Evolutionary conservation across 2,888 invertebrate species (phyloP).

Genomic region (Andrena praecox): DNA sequence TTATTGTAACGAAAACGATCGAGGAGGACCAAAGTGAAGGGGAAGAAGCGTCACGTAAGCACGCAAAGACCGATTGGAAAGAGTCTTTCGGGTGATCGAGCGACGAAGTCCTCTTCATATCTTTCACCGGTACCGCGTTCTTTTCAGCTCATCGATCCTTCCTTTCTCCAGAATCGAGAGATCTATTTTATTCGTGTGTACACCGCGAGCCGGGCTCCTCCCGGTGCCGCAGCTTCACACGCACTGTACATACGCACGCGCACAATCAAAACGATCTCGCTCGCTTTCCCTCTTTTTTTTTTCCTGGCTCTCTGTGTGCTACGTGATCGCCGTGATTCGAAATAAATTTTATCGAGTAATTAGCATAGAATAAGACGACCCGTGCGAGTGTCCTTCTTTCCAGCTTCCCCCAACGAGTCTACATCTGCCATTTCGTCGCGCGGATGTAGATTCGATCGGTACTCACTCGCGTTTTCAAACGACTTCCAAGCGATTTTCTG

Average conservation of each 20-base stretch:
- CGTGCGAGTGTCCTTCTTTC: constrained; percentile 50
- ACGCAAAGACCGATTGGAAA: constrained; percentile 41
- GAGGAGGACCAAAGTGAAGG: not conserved
- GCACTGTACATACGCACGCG: constrained; percentile 51
- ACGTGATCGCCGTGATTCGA: constrained; percentile 45
- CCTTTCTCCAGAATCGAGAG: constrained; percentile 1
- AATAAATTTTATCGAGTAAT: constrained; percentile 63
- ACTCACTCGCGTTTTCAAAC: not conserved
- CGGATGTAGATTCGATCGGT: not conserved
- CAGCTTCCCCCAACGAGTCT: constrained; percentile 11
- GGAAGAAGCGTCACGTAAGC: constrained; percentile 41
- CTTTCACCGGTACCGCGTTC: too few relatives aligned
- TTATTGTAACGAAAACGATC: constrained; percentile 38
- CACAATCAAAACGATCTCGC: constrained; percentile 57
- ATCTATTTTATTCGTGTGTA: not conserved
- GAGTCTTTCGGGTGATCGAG: constrained; percentile 7
- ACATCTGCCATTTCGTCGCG: not conserved
- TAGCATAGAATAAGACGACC: constrained; percentile 21
- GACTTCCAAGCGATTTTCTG: not conserved
- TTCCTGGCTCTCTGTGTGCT: constrained; percentile 59
- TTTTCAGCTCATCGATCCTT: not conserved
- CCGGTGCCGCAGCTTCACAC: constrained; percentile 10
- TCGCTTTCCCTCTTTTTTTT: constrained; percentile 29
- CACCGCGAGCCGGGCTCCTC: not conserved
- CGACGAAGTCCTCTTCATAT: not conserved